phyloP scores from a whole-genome alignment of 2,888 invertebrate genomes.

The Arctia plantaginis region DNA sequence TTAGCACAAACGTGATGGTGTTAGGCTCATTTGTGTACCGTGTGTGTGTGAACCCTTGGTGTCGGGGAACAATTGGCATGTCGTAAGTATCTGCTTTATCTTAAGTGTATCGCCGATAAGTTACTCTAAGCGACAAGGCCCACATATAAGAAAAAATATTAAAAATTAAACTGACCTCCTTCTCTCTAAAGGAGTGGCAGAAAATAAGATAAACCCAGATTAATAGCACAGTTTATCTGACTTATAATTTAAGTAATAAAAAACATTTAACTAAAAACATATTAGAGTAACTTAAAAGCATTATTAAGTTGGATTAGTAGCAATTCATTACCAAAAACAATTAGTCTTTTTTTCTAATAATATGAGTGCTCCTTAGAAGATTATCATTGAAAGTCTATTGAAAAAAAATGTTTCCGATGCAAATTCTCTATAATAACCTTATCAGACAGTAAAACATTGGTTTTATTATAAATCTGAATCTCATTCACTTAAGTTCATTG shows the following conservation, averaged over 20 bases:
- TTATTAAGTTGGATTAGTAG: conserved; percentile 33
- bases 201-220: background rate
- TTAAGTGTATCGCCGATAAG: conserved; percentile 36
- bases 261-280: background rate
- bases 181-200: background rate
- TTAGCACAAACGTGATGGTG: conserved; percentile 76
- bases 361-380: background rate
- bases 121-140: conserved; percentile 37
- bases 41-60: conserved; percentile 80
- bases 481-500: background rate
- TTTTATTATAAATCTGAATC: too few species aligned
- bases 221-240: background rate
- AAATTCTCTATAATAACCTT: background rate
- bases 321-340: conserved; percentile 12
- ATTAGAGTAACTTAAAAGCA: conserved; percentile 35
- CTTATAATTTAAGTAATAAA: background rate
- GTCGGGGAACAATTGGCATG: conserved; percentile 76
- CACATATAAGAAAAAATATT: background rate
- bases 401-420: background rate
- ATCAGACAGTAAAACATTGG: background rate
- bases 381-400: background rate
- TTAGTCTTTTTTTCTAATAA: background rate
- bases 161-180: background rate
- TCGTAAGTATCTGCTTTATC: conserved; percentile 55
- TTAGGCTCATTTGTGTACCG: conserved; percentile 68